phyloP scores from a whole-genome alignment of 2,888 invertebrate species.

The Limnephilus auricula region DNA sequence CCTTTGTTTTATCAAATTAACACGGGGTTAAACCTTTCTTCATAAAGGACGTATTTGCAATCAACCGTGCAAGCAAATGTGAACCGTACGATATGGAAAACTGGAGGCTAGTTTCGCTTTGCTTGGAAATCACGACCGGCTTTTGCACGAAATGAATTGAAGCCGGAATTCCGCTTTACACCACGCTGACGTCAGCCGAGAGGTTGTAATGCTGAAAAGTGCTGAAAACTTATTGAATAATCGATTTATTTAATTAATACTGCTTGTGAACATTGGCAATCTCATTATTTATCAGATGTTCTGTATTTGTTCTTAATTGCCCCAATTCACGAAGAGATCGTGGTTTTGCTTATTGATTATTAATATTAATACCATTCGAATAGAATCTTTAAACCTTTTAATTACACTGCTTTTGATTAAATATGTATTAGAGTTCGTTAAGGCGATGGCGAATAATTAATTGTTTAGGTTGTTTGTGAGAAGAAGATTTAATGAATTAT shows the following conservation, averaged over 20 bases:
- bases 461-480: too few relatives aligned
- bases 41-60: constrained; percentile 14
- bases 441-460: too few relatives aligned
- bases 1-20: constrained; percentile 60
- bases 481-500: too few relatives aligned
- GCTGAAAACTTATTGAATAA: constrained; percentile 23
- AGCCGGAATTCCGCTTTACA: constrained; percentile 29
- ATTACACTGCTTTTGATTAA: too few relatives aligned
- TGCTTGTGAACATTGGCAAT: too few relatives aligned
- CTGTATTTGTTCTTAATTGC: too few relatives aligned
- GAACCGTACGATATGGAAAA: neutral
- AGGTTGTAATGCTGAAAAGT: neutral
- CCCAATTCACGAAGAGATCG: too few relatives aligned
- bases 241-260: neutral
- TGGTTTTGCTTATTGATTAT: too few relatives aligned
- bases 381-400: too few relatives aligned
- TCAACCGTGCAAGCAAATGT: neutral
- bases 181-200: constrained; percentile 21
- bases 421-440: too few relatives aligned
- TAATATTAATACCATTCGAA: too few relatives aligned
- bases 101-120: neutral
- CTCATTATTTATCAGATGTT: neutral
- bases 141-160: constrained; percentile 31
- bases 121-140: neutral
- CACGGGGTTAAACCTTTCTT: constrained; percentile 21